phyloP scores from a whole-genome alignment of 2,113 vertebrate species.

The Carollia perspicillata region DNA sequence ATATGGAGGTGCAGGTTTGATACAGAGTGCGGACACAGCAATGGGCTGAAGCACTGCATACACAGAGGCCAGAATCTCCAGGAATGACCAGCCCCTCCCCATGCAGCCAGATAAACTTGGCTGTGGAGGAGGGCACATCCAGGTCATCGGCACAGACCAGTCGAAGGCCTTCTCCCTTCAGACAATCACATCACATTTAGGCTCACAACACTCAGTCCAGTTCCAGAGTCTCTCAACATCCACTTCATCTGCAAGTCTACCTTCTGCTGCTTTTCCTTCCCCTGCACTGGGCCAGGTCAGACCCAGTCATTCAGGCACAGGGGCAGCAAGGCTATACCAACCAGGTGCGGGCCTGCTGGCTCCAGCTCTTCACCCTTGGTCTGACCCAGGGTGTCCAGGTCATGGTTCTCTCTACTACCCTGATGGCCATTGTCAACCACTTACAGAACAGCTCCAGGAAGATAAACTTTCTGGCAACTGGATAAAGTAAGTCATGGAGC shows the following conservation, averaged over 20 bases:
- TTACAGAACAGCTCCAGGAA: constrained; percentile 58
- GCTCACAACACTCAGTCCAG: background rate
- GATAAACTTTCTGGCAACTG: constrained; percentile 95
- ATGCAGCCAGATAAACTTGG: constrained; percentile 93
- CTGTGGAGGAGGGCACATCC: background rate
- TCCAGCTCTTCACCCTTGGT: background rate
- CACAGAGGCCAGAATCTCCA: constrained; percentile 87
- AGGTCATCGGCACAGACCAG: background rate
- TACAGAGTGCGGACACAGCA: constrained; percentile 91
- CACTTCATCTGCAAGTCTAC: background rate
- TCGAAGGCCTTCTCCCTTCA: background rate
- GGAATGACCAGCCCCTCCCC: constrained; percentile 94
- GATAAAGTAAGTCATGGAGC: constrained; percentile 98
- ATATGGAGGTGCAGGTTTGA: constrained; percentile 90
- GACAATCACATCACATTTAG: background rate
- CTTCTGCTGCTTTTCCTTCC: background rate
- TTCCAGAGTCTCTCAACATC: background rate
- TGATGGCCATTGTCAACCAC: background rate
- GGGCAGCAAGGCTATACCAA: background rate
- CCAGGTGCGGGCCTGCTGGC: background rate
- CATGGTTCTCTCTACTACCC: background rate
- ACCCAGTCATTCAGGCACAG: background rate
- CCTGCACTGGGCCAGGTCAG: background rate
- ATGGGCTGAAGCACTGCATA: constrained; percentile 88
- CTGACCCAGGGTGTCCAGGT: background rate